Percentiles rank a stretch among this genome's conserved stretches.
These are phyloP conservation scores for Crambe crambe DNA, from an alignment of 37 sponge, comb jelly and placozoan species.

Conservation along the genomic window DNA sequence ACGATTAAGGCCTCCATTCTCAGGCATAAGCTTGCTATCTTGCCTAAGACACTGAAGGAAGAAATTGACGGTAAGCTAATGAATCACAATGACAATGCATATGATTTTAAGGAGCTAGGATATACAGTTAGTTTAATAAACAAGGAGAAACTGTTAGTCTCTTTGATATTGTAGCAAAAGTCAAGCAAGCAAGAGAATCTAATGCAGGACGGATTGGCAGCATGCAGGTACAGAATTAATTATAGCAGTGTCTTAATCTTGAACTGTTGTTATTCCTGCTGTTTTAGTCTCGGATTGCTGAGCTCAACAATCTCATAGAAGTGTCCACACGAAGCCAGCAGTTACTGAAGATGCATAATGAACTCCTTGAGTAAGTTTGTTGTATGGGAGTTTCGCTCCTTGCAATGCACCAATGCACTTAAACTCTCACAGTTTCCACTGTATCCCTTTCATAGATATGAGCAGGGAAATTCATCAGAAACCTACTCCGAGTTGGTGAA, in stretches of 20 bases:
- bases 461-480: conserved; percentile 9
- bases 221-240: conserved; percentile 29
- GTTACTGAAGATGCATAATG: conserved; percentile 58
- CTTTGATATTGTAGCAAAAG: conserved; percentile 9
- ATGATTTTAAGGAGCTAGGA: not conserved
- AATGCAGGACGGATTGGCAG: conserved; percentile 36
- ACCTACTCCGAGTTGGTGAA: conserved; percentile 39
- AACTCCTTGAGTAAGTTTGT: conserved; percentile 46
- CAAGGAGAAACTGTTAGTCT: not conserved
- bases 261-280: no score
- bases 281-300: conserved; percentile 26
- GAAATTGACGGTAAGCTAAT: conserved; percentile 35
- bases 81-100: not conserved
- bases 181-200: conserved; percentile 45
- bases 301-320: conserved; percentile 13
- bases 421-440: no score
- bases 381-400: not conserved
- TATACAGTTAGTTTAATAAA: not conserved
- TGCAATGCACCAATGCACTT: not conserved
- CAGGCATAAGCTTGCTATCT: conserved; percentile 46
- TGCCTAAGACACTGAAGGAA: conserved; percentile 40
- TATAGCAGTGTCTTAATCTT: not conserved
- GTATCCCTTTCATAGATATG: conserved; percentile 40
- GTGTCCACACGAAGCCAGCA: conserved; percentile 20
- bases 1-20: conserved; percentile 54